Base-by-base conservation (phyloP, 2,888 invertebrate species). In the Endotricha flammealis region DNA sequence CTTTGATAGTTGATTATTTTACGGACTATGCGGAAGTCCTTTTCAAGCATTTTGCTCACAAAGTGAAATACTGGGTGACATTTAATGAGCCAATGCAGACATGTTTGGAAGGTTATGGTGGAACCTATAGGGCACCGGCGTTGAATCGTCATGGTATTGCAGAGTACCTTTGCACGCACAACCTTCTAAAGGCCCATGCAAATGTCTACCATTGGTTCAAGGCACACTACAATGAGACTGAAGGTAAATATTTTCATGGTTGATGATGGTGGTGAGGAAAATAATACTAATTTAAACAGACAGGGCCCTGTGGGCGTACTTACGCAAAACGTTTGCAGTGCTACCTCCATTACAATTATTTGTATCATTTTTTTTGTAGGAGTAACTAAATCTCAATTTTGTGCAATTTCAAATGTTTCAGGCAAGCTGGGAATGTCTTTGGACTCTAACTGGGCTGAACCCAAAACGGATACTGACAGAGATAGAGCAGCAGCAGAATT, bases 61-160 rank as follows among this genome's bases (percentile, higher is more conserved):
- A 90, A 58, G 90, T 93, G 4, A 90, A 89, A 64, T 83, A 88
- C 41, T 94, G 94, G 94, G 89, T 92, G 7, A 94, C 94, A 0
- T 89, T 94, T 47, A 94, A 94, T 61, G 94, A 94, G 60, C 93
- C 94, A 1, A 88, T 85, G 77, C 80, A 88, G 50, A 83, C 88
- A 27, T 88, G 89, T 51, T 64, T 82, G 40, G 75, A 77, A 45
- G 88, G 88, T 1, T 91, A 90, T 48, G 90, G 90, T 1, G 87
- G 88, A 12, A 88, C 88, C 20, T 90, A 87, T 53, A 75, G 90
- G 67, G 90, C 90, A 0, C 90, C 90, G 1, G 85, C 88, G 0
- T 65, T 89, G 41, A 86, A 89, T 50, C 87, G 88, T 9, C 89
- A 89, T 1, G 91, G 90, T 2, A 78, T 90, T 29, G 91, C 90